Conservation (phyloP, 2,113 vertebrate genomes). For the Phrynosoma blainvillii region DNA sequence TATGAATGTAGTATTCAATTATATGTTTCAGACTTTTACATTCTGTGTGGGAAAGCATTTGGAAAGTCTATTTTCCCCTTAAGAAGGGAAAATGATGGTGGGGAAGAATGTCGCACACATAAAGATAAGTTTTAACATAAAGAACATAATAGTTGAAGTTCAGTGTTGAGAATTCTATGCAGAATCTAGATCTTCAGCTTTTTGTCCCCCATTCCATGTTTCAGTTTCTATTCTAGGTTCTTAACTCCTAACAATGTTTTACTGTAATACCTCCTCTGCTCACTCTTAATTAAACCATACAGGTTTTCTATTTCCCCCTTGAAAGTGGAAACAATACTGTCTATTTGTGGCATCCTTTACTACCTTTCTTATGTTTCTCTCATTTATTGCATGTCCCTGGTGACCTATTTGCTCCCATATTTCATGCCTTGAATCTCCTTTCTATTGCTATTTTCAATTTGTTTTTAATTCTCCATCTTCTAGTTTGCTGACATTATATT, state of each 20-base stretch:
- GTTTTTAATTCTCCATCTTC: conserved; percentile 31
- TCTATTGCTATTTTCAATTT: conserved; percentile 26
- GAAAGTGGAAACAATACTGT: conserved; percentile 10
- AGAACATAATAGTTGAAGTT: not conserved
- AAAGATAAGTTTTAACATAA: not conserved
- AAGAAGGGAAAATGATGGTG: not conserved
- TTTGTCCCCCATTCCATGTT: not conserved
- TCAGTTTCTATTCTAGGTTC: not conserved
- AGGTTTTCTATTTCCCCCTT: conserved; percentile 22
- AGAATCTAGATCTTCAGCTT: not conserved
- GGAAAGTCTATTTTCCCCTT: not conserved
- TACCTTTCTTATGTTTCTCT: conserved; percentile 20
- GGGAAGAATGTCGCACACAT: too few relatives aligned
- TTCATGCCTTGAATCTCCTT: conserved; percentile 8
- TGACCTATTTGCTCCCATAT: conserved; percentile 17
- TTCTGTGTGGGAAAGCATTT: not conserved
- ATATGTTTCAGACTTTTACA: too few relatives aligned
- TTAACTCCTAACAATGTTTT: conserved; percentile 4
- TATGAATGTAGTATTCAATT: not conserved
- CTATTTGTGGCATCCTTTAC: conserved; percentile 29
- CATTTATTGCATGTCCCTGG: conserved; percentile 27
- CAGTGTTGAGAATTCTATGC: not conserved
- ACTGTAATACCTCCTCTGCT: conserved; percentile 19
- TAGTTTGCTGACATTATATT: conserved; percentile 28
- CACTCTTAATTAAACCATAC: conserved; percentile 19